phyloP scores from a whole-genome alignment of 2,888 invertebrate species.

The Pristionchus entomophagus region DNA sequence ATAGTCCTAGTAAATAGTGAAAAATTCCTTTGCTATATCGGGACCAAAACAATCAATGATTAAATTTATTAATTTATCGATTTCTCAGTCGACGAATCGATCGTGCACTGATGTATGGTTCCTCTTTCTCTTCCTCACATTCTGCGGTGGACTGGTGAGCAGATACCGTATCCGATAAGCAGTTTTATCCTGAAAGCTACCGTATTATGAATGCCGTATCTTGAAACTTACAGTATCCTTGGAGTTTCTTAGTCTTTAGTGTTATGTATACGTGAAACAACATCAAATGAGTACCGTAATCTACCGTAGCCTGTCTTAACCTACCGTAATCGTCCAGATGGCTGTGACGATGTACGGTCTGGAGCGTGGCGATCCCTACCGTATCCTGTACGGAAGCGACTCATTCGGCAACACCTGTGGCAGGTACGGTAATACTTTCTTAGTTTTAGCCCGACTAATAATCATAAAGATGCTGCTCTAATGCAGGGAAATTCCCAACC shows the following conservation, averaged over 20 bases:
- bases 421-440: slow-evolving; percentile 10
- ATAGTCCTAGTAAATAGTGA: too few relatives aligned
- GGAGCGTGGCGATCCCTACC: slow-evolving; percentile 80
- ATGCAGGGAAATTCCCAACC: too few relatives aligned
- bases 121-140: slow-evolving; percentile 43
- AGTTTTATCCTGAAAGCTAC: too few relatives aligned
- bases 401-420: slow-evolving; percentile 96
- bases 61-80: background rate
- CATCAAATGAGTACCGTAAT: background rate
- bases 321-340: slow-evolving; percentile 40
- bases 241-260: background rate
- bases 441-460: too few relatives aligned
- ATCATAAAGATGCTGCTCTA: too few relatives aligned
- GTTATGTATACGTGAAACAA: too few relatives aligned
- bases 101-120: slow-evolving; percentile 38
- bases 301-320: background rate
- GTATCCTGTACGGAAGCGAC: slow-evolving; percentile 91
- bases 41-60: too few relatives aligned
- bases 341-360: slow-evolving; percentile 52
- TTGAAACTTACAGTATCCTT: background rate
- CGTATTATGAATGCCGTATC: too few relatives aligned
- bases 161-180: too few relatives aligned
- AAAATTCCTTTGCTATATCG: too few relatives aligned
- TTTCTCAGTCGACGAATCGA: background rate
- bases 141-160: slow-evolving; percentile 44